Conservation (phyloP, 2,797 vertebrate genomes). For the Acanthurus tractus region DNA sequence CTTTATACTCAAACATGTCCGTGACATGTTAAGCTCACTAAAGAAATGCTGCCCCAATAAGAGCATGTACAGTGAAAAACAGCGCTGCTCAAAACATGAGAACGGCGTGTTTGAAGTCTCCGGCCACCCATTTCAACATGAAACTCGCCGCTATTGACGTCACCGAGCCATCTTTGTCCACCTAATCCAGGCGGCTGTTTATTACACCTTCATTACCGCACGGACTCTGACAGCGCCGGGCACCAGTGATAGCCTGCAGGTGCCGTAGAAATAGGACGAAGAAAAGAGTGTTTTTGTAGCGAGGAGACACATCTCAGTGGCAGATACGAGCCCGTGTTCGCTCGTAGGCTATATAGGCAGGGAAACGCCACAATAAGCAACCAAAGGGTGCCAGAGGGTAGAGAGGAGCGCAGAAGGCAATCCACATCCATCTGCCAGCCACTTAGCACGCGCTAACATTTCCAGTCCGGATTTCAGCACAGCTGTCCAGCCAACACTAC, state of each 20-base stretch:
- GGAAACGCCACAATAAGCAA: slow-evolving; percentile 74
- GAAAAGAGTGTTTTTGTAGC: background rate
- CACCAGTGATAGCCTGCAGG: slow-evolving; percentile 68
- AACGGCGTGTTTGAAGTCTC: slow-evolving; percentile 31
- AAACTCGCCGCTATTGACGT: slow-evolving; percentile 86
- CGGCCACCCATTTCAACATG: slow-evolving; percentile 79
- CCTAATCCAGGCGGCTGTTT: slow-evolving; percentile 85
- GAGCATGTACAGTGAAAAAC: background rate
- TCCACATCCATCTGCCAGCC: slow-evolving; percentile 77
- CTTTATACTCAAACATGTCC: slow-evolving; percentile 14
- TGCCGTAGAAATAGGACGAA: slow-evolving; percentile 48
- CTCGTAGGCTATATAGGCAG: slow-evolving; percentile 72
- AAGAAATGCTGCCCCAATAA: background rate
- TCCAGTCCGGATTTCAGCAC: slow-evolving; percentile 74
- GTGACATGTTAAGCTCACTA: background rate
- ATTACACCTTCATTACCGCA: slow-evolving; percentile 80
- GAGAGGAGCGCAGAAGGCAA: slow-evolving; percentile 80
- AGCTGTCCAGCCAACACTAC: slow-evolving; percentile 63
- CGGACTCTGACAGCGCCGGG: slow-evolving; percentile 70
- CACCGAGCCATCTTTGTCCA: slow-evolving; percentile 86
- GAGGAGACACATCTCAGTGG: slow-evolving; percentile 38
- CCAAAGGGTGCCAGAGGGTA: slow-evolving; percentile 77
- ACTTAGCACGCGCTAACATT: slow-evolving; percentile 62
- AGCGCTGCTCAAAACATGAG: background rate
- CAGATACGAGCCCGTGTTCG: slow-evolving; percentile 56